Base-by-base conservation (phyloP, 2,797 vertebrate genomes). In the Coregonus ussuriensis region DNA sequence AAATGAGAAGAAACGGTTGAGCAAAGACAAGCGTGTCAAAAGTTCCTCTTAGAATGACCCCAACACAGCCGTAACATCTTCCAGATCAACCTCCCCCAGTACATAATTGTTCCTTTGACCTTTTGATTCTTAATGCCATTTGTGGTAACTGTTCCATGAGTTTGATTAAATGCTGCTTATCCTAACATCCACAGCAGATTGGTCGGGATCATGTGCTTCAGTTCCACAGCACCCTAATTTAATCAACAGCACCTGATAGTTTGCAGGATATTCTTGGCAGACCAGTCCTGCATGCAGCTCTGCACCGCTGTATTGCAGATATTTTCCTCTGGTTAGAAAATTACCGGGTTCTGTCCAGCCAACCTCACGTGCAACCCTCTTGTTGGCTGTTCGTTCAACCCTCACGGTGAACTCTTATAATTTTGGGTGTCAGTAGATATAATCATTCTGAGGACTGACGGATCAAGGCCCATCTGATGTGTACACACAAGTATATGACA, bases 161-260 rank as follows among this genome's bases (percentile, higher is more conserved):
- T 84, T 75, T 82, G 71, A 88, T 87, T 82, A 83, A 88, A 87
- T 81, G 81, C 54, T 83, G 72, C 82, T 86, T 74, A 74, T 80
- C 65, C 18, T 51, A 71, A 56, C 37, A 84, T 84, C 80, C 84
- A 70, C 41, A 87, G 83, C 90, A 93, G 87, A 90, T 87, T 90
- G 86, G 37, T 75, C 16, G 72, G 82, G 81, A 80, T 86, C 78
- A 84, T 81, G 77, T 78, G 68, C 63, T 13, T 25, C 18, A 25
- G 62, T 74, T 80, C 79, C 62, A 79, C 73, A 84, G 59, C 74
- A 80, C 59, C 9, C 47, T 21, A 62, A 84, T 82, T 85, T 84
- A 83, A 86, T 77, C 29, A 67, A 33, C 54, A 70, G 74, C 77
- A 77, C 71, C 79, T 71, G 74, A 74, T 70, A 52, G 25, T 68